Evolutionary conservation across 2,113 vertebrate species (phyloP).

Genomic region (Channa argus): DNA sequence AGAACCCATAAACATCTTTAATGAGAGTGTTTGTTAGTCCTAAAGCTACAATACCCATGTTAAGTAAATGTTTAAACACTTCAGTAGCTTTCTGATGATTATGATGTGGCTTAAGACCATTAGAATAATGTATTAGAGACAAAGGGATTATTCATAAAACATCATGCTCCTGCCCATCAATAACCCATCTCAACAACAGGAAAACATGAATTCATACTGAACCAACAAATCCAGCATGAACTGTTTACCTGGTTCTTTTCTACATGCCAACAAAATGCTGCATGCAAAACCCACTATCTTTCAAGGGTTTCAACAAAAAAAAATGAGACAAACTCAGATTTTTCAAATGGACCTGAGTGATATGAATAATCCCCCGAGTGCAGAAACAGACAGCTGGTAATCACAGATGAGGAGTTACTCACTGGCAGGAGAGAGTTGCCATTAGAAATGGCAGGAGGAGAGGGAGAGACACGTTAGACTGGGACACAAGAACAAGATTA

Average conservation of each 20-base stretch:
- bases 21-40: background rate
- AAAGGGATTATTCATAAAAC: constrained; percentile 80
- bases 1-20: too few species aligned
- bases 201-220: constrained; percentile 66
- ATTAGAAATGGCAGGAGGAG: constrained; percentile 74
- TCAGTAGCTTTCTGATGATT: constrained; percentile 46
- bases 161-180: constrained; percentile 61
- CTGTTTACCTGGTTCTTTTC: constrained; percentile 57
- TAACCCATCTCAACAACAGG: constrained; percentile 21
- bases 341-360: constrained; percentile 57
- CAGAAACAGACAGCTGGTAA: constrained; percentile 77
- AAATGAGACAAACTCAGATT: constrained; percentile 28
- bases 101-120: constrained; percentile 58
- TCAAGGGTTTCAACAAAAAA: constrained; percentile 26
- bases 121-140: constrained; percentile 74
- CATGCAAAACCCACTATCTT: constrained; percentile 62
- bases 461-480: constrained; percentile 77
- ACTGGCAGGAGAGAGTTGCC: constrained; percentile 74
- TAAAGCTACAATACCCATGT: constrained; percentile 4
- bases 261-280: constrained; percentile 62
- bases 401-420: constrained; percentile 82
- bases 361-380: constrained; percentile 81
- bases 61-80: constrained; percentile 52
- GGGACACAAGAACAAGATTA: constrained; percentile 78
- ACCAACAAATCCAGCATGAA: constrained; percentile 64